Percentiles rank a stretch among this genome's conserved stretches.
Evolutionary conservation across 2,797 vertebrate species (phyloP).

Genomic region (Clarias platycephalus): DNA sequence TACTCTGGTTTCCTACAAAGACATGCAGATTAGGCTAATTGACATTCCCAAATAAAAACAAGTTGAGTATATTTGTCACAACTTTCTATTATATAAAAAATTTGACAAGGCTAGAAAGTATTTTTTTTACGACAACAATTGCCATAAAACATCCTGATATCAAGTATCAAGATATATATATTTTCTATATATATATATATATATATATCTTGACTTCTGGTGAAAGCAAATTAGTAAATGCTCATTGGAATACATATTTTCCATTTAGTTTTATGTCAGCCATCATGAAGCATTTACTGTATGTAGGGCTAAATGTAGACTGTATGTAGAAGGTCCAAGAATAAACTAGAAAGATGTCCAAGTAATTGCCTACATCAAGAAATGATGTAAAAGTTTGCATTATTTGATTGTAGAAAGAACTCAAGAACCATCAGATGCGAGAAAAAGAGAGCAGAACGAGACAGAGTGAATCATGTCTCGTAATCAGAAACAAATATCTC

Average conservation of each 20-base stretch:
- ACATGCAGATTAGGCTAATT: too few relatives aligned
- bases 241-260: not conserved
- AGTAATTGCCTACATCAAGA: not conserved
- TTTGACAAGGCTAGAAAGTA: not conserved
- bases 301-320: not conserved
- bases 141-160: not conserved
- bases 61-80: not conserved
- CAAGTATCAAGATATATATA: too few relatives aligned
- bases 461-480: constrained; percentile 67
- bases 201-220: not conserved
- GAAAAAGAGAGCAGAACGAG: constrained; percentile 56
- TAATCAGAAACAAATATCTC: constrained; percentile 71
- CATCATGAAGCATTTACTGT: not conserved
- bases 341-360: not conserved
- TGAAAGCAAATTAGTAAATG: not conserved
- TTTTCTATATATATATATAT: too few relatives aligned
- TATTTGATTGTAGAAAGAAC: constrained; percentile 23
- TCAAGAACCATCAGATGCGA: constrained; percentile 53
- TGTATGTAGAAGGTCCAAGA: not conserved
- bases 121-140: not conserved
- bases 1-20: too few relatives aligned
- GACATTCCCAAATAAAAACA: too few relatives aligned
- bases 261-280: not conserved
- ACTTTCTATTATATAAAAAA: not conserved
- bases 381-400: not conserved